Percentiles rank a stretch among this genome's conserved stretches.
phyloP scores from a whole-genome alignment of 2,888 invertebrate species.

The Phaedon cochleariae region DNA sequence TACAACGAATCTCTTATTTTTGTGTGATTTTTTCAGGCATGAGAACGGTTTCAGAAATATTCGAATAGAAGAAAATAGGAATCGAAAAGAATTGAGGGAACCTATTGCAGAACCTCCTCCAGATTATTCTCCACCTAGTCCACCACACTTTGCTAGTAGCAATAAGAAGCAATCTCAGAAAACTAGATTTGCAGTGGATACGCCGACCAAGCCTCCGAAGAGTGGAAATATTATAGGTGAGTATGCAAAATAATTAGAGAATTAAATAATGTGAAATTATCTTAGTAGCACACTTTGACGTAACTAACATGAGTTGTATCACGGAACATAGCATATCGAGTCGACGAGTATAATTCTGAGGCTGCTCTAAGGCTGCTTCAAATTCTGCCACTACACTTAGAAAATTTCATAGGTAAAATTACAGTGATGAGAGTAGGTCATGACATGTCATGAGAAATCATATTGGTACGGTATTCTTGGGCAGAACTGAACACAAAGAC shows the following conservation, averaged over 20 bases:
- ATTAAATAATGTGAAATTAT: too few relatives aligned
- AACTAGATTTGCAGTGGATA: constrained; percentile 72
- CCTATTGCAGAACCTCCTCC: constrained; percentile 71
- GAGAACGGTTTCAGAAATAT: constrained; percentile 33
- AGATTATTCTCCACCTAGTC: constrained; percentile 71
- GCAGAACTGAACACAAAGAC: too few relatives aligned
- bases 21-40: constrained; percentile 44
- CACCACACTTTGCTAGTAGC: constrained; percentile 55
- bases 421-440: too few relatives aligned
- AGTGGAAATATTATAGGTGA: constrained; percentile 62
- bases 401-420: too few relatives aligned
- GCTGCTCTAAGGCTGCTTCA: too few relatives aligned
- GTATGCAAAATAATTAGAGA: constrained; percentile 20
- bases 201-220: constrained; percentile 55
- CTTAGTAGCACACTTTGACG: too few relatives aligned
- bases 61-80: constrained; percentile 53
- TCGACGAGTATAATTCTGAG: too few relatives aligned
- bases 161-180: constrained; percentile 72
- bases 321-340: too few relatives aligned
- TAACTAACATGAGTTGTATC: too few relatives aligned
- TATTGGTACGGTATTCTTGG: too few relatives aligned
- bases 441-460: too few relatives aligned
- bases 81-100: constrained; percentile 48
- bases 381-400: too few relatives aligned
- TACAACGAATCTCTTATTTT: neutral